phyloP scores from a whole-genome alignment of 2,888 invertebrate species.

The Xanthorhoe spadicearia region DNA sequence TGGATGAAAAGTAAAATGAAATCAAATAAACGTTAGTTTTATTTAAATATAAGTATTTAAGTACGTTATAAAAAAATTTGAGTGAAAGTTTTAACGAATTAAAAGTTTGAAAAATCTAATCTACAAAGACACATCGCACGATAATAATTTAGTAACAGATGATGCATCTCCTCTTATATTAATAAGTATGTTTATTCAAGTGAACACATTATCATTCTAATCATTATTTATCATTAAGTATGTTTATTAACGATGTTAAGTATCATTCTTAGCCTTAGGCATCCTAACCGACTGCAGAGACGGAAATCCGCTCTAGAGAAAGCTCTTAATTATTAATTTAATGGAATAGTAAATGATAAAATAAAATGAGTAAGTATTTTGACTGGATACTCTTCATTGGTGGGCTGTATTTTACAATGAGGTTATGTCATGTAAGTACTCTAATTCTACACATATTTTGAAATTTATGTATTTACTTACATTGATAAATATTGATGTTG shows the following conservation, averaged over 20 bases:
- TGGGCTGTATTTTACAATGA: not conserved
- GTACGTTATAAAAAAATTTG: too few species aligned
- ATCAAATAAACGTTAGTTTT: too few species aligned
- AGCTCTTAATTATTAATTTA: constrained; percentile 66
- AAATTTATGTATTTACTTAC: too few species aligned
- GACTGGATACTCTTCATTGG: constrained; percentile 9
- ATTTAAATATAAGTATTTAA: too few species aligned
- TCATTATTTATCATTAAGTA: constrained; percentile 51
- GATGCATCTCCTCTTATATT: not conserved
- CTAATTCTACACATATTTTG: too few species aligned
- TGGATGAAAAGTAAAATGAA: too few species aligned
- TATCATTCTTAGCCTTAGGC: constrained; percentile 56
- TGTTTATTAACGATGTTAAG: constrained; percentile 44
- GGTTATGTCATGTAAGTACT: too few species aligned
- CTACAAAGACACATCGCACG: too few species aligned
- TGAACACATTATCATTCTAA: constrained; percentile 10
- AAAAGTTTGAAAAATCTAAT: too few species aligned
- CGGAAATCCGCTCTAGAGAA: constrained; percentile 73
- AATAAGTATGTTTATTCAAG: constrained; percentile 2
- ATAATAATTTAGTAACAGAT: not conserved
- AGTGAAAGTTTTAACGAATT: too few species aligned
- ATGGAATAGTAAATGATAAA: constrained; percentile 28
- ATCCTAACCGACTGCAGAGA: constrained; percentile 50
- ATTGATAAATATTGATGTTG: too few species aligned
- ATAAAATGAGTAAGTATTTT: constrained; percentile 21